A percentile compares a stretch with the other conserved stretches of the same genome.
phyloP scores from a whole-genome alignment of 1,140 invertebrate species.

The Neodiprion virginianus region DNA sequence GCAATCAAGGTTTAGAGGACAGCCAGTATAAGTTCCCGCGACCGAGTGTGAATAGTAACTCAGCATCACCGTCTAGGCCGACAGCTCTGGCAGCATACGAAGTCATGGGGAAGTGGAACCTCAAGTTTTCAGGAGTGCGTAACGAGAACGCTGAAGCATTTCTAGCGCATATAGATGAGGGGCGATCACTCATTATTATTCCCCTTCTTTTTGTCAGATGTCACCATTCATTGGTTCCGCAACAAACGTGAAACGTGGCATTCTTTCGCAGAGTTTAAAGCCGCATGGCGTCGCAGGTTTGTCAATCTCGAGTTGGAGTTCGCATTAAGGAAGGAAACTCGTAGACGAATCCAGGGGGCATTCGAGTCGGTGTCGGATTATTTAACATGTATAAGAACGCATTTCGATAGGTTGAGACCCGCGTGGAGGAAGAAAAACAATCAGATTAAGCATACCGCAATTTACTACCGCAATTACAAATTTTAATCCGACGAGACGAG shows the following conservation, averaged over 20 bases:
- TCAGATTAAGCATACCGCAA: slow-evolving; percentile 13
- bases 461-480: slow-evolving; percentile 13
- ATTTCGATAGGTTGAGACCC: neutral
- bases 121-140: slow-evolving; percentile 12
- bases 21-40: too few relatives aligned
- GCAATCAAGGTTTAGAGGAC: too few relatives aligned
- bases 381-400: slow-evolving; percentile 10
- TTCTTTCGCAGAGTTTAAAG: neutral
- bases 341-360: slow-evolving; percentile 6
- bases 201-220: neutral
- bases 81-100: neutral
- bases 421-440: neutral
- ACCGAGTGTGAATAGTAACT: too few relatives aligned
- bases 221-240: neutral
- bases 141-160: slow-evolving; percentile 16
- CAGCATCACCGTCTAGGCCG: neutral
- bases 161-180: neutral
- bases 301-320: neutral
- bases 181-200: neutral
- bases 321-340: neutral
- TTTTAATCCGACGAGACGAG: neutral
- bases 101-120: slow-evolving; percentile 13
- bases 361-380: neutral
- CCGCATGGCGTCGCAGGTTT: neutral
- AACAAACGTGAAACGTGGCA: neutral